Percentiles rank a stretch among this genome's conserved stretches.
Evolutionary conservation across 2,797 vertebrate genomes (phyloP).

Genomic region (Pyrocephalus nanus): DNA sequence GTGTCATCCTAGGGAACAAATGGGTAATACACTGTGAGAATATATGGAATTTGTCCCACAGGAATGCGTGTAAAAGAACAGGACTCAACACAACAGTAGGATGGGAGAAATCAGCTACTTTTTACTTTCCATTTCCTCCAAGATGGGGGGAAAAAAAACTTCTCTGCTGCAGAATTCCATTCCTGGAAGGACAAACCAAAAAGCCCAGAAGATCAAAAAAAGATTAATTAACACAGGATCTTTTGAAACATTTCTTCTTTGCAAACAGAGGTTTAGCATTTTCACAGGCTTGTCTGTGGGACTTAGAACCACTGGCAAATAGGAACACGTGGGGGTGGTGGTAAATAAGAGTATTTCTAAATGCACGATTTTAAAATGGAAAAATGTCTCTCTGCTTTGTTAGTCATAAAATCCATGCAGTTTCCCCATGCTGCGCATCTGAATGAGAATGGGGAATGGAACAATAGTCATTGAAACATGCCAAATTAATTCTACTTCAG

Average conservation of each 20-base stretch:
- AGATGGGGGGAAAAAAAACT: background rate
- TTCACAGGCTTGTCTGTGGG: background rate
- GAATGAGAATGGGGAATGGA: background rate
- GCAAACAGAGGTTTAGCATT: background rate
- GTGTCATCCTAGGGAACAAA: background rate
- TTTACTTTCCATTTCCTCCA: background rate
- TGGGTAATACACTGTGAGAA: background rate
- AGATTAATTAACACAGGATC: background rate
- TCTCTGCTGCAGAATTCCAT: background rate
- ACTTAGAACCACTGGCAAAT: background rate
- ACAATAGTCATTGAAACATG: conserved; percentile 21
- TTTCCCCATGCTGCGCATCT: background rate
- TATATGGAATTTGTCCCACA: background rate
- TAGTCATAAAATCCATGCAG: background rate
- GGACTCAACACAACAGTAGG: background rate
- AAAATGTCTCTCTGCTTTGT: background rate
- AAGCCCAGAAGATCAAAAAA: background rate
- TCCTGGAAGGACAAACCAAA: background rate
- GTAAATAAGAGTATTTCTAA: conserved; percentile 18
- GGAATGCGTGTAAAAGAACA: background rate
- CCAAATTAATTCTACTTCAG: conserved; percentile 11
- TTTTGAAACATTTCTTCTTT: background rate
- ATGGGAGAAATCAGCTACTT: background rate
- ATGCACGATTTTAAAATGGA: background rate
- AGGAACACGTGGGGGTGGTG: background rate